phyloP scores from a whole-genome alignment of 1,140 invertebrate genomes.

The Lordiphosa stackelbergi region DNA sequence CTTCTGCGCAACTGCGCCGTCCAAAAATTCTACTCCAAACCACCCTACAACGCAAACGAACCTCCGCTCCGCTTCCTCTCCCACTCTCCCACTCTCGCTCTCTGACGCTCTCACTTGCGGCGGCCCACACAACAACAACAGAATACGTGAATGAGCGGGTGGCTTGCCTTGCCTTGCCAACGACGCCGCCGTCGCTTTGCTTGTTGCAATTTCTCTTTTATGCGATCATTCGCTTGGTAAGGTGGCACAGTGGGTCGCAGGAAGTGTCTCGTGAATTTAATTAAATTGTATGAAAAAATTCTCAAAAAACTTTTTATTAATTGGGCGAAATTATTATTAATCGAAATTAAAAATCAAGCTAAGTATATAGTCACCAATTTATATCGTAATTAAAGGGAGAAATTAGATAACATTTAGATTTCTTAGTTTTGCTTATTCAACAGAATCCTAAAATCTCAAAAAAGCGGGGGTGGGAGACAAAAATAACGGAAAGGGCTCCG shows the following conservation, averaged over 20 bases:
- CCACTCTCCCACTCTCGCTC: constrained; percentile 57
- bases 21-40: constrained; percentile 65
- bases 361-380: too few relatives aligned
- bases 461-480: too few relatives aligned
- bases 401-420: too few relatives aligned
- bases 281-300: too few relatives aligned
- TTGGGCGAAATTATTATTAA: too few relatives aligned
- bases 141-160: constrained; percentile 62
- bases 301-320: too few relatives aligned
- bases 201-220: constrained; percentile 75
- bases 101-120: constrained; percentile 35
- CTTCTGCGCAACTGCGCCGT: constrained; percentile 46
- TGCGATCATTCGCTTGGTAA: constrained; percentile 67
- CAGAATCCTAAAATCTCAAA: too few relatives aligned
- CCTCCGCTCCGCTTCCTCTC: constrained; percentile 24
- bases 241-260: constrained; percentile 48
- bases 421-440: too few relatives aligned
- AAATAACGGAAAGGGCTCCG: too few relatives aligned
- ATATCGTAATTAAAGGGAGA: too few relatives aligned
- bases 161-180: constrained; percentile 45
- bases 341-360: too few relatives aligned
- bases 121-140: constrained; percentile 47
- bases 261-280: too few relatives aligned
- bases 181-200: constrained; percentile 41
- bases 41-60: constrained; percentile 43